Evolutionary conservation across 2,113 vertebrate species (phyloP).

Genomic region (Gila orcuttii): DNA sequence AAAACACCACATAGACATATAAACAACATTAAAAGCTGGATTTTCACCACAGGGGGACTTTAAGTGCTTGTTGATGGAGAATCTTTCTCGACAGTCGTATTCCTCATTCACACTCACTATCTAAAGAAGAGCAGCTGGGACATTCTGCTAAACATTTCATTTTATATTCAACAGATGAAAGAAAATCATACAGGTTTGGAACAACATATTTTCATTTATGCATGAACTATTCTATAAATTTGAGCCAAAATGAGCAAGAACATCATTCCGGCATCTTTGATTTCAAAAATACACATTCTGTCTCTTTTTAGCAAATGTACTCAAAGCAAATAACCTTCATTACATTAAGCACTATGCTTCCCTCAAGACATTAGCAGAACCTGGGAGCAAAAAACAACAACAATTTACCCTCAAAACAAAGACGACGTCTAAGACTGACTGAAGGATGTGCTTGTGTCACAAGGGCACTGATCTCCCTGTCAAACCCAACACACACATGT

Average conservation of each 20-base stretch:
- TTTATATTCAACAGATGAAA: not conserved
- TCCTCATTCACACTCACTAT: not conserved
- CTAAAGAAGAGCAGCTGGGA: not conserved
- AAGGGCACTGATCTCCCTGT: slow-evolving; percentile 29
- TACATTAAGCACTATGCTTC: not conserved
- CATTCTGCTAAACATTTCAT: not conserved
- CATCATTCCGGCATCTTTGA: not conserved
- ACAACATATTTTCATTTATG: no score
- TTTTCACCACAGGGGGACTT: no score
- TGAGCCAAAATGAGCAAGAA: not conserved
- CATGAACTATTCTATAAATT: not conserved
- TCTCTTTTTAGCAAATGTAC: not conserved
- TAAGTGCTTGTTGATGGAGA: not conserved
- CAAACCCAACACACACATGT: not conserved
- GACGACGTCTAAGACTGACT: not conserved
- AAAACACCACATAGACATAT: no score
- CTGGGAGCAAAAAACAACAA: not conserved
- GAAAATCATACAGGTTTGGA: no score
- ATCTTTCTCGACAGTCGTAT: not conserved
- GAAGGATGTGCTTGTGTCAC: not conserved
- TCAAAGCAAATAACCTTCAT: not conserved
- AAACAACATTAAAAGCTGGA: no score
- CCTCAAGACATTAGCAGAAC: not conserved
- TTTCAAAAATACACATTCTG: no score
- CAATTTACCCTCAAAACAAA: not conserved